phyloP scores from a whole-genome alignment of 2,797 vertebrate genomes.

The Argentina silus region DNA sequence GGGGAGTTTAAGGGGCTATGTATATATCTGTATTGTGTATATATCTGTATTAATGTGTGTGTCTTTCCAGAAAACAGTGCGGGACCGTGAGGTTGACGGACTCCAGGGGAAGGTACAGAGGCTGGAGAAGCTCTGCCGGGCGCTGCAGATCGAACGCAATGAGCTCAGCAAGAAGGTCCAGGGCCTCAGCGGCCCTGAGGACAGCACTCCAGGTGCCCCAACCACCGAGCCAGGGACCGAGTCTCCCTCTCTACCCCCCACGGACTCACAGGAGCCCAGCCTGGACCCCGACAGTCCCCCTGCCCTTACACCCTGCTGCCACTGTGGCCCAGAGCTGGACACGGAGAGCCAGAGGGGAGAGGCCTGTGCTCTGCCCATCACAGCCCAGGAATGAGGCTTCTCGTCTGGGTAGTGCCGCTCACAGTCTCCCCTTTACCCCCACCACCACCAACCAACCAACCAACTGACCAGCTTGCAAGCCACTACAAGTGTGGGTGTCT shows the following conservation, averaged over 20 bases:
- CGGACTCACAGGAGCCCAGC: constrained; percentile 51
- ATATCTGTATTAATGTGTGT: not conserved
- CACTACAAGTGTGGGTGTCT: not conserved
- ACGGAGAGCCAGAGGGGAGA: constrained; percentile 42
- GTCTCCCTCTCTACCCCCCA: constrained; percentile 67
- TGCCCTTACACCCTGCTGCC: constrained; percentile 53
- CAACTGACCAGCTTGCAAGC: constrained; percentile 41
- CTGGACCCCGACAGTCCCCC: constrained; percentile 27
- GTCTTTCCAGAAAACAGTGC: constrained; percentile 85
- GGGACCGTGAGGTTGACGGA: constrained; percentile 91
- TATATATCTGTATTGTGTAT: constrained; percentile 11
- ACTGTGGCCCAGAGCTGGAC: constrained; percentile 59
- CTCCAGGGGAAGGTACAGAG: constrained; percentile 94
- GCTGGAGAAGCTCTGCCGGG: constrained; percentile 94
- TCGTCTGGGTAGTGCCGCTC: constrained; percentile 21
- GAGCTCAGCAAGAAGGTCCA: constrained; percentile 97
- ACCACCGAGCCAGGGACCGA: constrained; percentile 56
- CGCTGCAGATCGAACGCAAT: constrained; percentile 93
- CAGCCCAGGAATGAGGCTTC: constrained; percentile 67
- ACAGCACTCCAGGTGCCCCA: constrained; percentile 16
- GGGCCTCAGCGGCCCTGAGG: constrained; percentile 75
- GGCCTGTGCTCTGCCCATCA: constrained; percentile 39
- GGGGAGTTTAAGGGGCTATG: not conserved
- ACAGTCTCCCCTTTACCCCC: constrained; percentile 7
- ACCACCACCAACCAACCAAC: constrained; percentile 34